These are phyloP conservation scores for Coptodon rendalli DNA, from an alignment of 2,113 vertebrate species.

Conservation along the genomic window DNA sequence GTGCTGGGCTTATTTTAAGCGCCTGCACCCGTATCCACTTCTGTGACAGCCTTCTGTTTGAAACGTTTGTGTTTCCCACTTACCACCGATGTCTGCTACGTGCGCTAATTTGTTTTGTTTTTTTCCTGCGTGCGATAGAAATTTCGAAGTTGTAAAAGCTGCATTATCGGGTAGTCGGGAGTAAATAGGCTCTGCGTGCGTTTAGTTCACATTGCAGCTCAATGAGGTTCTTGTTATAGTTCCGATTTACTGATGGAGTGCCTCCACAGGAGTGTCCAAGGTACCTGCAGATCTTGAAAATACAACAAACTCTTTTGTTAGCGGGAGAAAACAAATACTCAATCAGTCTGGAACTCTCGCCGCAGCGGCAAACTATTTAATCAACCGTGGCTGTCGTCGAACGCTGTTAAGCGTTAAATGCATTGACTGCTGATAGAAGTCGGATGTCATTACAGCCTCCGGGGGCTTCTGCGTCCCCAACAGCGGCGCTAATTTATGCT, in stretches of 20 bases:
- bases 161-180: not conserved
- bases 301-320: conserved; percentile 23
- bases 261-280: conserved; percentile 9
- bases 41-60: not conserved
- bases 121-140: not conserved
- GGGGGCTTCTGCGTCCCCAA: not conserved
- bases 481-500: conserved; percentile 18
- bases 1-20: not conserved
- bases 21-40: not conserved
- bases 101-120: not conserved
- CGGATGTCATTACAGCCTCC: conserved; percentile 30
- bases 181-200: not conserved
- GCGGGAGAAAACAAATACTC: conserved; percentile 38
- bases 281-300: conserved; percentile 40
- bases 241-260: conserved; percentile 20
- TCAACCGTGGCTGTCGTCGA: conserved; percentile 33
- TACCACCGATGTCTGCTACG: not conserved
- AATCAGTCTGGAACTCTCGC: conserved; percentile 29
- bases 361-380: conserved; percentile 39
- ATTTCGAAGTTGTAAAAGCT: not conserved
- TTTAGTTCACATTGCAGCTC: not conserved
- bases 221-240: conserved; percentile 7
- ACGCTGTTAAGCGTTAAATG: conserved; percentile 18
- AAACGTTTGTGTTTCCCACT: not conserved
- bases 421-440: conserved; percentile 35